Conservation (phyloP, 2,113 vertebrate genomes). For the Grus americana region DNA sequence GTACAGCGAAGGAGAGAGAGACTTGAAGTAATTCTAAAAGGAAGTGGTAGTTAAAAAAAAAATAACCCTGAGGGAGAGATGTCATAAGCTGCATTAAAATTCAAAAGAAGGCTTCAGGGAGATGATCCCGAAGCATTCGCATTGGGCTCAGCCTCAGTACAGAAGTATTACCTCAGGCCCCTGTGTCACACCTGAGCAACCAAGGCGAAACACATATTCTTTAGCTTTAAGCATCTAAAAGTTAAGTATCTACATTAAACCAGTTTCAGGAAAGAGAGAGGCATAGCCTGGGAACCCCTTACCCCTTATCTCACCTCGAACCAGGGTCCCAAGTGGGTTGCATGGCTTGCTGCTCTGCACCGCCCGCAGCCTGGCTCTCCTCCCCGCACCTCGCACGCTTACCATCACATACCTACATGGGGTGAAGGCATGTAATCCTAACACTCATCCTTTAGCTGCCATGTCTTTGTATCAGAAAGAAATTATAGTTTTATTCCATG, state of each 20-base stretch:
- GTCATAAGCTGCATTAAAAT: neutral
- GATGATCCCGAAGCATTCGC: neutral
- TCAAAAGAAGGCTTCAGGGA: neutral
- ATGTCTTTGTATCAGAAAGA: neutral
- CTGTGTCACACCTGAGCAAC: neutral
- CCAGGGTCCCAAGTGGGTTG: neutral
- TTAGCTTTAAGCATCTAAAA: neutral
- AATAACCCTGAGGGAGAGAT: neutral
- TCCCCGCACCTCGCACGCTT: neutral
- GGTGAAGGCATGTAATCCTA: neutral
- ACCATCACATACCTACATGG: fast-evolving
- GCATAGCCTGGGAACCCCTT: neutral
- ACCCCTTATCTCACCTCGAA: neutral
- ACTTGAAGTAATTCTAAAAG: neutral
- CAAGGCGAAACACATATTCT: neutral
- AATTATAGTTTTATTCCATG: neutral
- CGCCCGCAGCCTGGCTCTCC: neutral
- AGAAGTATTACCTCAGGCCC: neutral
- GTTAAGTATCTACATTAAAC: neutral
- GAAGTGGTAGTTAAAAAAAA: neutral
- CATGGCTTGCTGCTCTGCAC: neutral
- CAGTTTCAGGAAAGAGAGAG: neutral
- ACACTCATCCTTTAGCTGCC: neutral
- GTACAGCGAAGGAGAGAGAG: neutral
- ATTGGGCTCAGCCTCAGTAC: neutral